Conservation (phyloP, 2,797 vertebrate species). For the Chloroceryle amazona region DNA sequence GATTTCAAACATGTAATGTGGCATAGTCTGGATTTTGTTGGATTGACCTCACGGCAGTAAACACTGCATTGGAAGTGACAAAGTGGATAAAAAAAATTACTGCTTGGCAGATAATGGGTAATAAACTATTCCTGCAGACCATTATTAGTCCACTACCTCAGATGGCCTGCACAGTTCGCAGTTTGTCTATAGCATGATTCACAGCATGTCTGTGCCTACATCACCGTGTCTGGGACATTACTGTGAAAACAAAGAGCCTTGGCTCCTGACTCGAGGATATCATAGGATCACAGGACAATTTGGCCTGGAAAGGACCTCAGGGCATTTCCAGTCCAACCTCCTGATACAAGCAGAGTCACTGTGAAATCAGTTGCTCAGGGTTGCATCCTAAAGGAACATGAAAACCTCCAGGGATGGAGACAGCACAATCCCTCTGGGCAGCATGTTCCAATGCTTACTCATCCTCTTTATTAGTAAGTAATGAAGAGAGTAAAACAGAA, state of each 20-base stretch:
- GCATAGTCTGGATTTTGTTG: background rate
- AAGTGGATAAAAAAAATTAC: background rate
- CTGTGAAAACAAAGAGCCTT: background rate
- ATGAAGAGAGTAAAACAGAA: background rate
- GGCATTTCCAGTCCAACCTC: background rate
- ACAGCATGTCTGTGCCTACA: background rate
- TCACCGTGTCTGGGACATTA: background rate
- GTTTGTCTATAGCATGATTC: background rate
- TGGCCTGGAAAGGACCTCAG: background rate
- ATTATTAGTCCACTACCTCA: background rate
- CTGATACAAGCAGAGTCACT: background rate
- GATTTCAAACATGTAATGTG: background rate
- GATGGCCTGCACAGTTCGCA: background rate
- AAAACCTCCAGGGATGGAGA: background rate
- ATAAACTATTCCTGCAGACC: background rate
- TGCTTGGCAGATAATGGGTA: background rate
- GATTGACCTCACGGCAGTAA: background rate
- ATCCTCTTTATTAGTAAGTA: background rate
- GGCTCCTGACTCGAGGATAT: background rate
- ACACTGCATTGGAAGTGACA: background rate
- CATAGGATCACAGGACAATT: rapidly evolving
- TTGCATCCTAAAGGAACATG: background rate
- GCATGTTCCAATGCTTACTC: background rate
- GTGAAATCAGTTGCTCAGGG: background rate
- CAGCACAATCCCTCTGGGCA: background rate